Base-by-base conservation (phyloP, 2,797 vertebrate genomes). In the Notamacropus eugenii region DNA sequence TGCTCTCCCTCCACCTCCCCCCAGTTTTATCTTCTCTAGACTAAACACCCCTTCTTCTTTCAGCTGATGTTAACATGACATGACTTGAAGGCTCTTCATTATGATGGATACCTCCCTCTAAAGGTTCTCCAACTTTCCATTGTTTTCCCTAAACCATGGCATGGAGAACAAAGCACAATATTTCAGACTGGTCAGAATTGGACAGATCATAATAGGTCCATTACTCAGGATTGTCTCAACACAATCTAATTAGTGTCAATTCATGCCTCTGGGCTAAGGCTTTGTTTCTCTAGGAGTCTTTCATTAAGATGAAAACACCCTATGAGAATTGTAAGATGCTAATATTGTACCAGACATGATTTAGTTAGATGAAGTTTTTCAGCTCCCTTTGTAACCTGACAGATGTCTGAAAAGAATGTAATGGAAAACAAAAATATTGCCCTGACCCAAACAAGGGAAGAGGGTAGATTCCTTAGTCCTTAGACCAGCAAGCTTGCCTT, bases 1-100 rank as follows among this genome's bases (percentile, higher is more conserved):
- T 40, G n/a, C 34, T 5, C 34, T n/a, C 5, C 22, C 40, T 40
- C 22, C 22, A 0, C 6, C 40, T 0, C 40, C 0, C 8, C 2
- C n/a, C n/a, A 24, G 24, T 46, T 82, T 82, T 82, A 82, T 82
- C 40, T 46, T 82, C 74, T 46, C 22, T 46, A 82, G 74, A 82
- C 40, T 27, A 82, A 82, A 46, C 9, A 82, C 3, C 22, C 40
- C 40, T 82, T 40, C 3, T 82, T 82, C 40, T 46, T 82, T 22
- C 22, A 46, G 40, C 74, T 27, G 74, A 82, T 40, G 22, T 3
- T 46, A 74, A 16, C 10, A 40, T 40, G 34, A 74, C 62, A 16
- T n/a, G 74, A 46, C 74, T 82, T 82, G 74, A 82, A 82, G 74
- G 2, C 40, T 82, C 22, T 46, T 82, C 9, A 11, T 22, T 82